phyloP scores from a whole-genome alignment of 2,797 vertebrate genomes.

The Macrochelys suwanniensis region DNA sequence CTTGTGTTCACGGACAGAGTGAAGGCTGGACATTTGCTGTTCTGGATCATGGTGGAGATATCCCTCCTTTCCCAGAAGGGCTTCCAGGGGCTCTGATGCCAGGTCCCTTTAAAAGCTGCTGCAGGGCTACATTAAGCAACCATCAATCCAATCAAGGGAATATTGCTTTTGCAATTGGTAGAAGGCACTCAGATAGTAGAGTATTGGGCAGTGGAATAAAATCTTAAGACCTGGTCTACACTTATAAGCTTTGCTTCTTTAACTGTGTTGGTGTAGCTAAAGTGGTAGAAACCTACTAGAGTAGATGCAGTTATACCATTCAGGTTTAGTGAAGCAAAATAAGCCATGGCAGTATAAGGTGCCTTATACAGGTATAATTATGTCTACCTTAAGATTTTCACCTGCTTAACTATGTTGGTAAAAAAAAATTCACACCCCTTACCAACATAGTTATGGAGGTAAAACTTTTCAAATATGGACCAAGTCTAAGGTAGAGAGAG shows the following conservation, averaged over 20 bases:
- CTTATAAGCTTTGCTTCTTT: neutral
- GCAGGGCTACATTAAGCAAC: neutral
- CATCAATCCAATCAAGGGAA: neutral
- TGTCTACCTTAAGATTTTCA: neutral
- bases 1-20: constrained; percentile 2
- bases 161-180: neutral
- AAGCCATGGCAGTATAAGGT: neutral
- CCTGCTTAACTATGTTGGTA: neutral
- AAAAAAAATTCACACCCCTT: neutral
- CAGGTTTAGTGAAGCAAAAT: neutral
- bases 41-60: neutral
- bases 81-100: neutral
- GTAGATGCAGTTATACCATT: neutral
- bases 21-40: neutral
- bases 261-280: neutral
- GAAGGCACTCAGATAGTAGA: neutral
- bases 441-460: neutral
- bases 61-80: neutral
- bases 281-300: neutral
- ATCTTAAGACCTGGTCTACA: neutral
- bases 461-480: neutral
- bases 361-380: neutral
- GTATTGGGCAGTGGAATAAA: neutral
- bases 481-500: neutral
- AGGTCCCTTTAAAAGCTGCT: neutral